phyloP scores from a whole-genome alignment of 2,888 invertebrate species.

The Altica lythri region DNA sequence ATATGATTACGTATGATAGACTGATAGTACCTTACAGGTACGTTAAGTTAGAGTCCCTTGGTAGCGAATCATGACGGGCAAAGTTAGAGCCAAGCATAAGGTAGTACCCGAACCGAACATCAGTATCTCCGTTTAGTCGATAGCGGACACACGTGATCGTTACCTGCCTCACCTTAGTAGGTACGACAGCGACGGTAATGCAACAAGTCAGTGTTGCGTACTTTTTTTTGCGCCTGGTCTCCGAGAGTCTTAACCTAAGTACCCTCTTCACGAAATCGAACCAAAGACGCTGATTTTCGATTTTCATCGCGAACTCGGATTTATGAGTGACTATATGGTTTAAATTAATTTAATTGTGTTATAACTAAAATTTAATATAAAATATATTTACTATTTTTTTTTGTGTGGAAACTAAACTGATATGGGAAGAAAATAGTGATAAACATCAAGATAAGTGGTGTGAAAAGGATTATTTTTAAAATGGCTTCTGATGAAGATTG shows the following conservation, averaged over 20 bases:
- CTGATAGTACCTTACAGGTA: constrained; percentile 43
- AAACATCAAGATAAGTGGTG: constrained; percentile 35
- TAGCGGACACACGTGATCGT: constrained; percentile 39
- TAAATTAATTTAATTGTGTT: too few species aligned
- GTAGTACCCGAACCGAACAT: constrained; percentile 45
- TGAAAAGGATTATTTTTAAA: constrained; percentile 36
- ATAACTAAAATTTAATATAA: too few species aligned
- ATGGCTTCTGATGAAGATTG: constrained; percentile 59
- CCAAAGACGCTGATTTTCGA: neutral
- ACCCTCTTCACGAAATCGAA: constrained; percentile 11
- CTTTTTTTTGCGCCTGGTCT: constrained; percentile 28
- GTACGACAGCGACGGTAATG: constrained; percentile 40
- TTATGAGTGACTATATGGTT: too few species aligned
- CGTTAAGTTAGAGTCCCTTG: constrained; percentile 42
- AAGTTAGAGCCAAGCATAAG: constrained; percentile 43
- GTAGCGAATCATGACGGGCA: constrained; percentile 49
- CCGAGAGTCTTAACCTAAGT: constrained; percentile 18
- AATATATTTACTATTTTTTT: too few species aligned
- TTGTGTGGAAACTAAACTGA: constrained; percentile 43
- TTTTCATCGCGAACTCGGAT: neutral
- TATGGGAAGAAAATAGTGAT: constrained; percentile 41
- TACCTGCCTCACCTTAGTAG: constrained; percentile 24
- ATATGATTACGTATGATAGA: constrained; percentile 29
- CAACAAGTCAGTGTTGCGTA: constrained; percentile 43
- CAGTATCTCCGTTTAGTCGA: constrained; percentile 48